Conservation (phyloP, 64 coral and sea anemone genomes). For the Stichodactyla mertensii region DNA sequence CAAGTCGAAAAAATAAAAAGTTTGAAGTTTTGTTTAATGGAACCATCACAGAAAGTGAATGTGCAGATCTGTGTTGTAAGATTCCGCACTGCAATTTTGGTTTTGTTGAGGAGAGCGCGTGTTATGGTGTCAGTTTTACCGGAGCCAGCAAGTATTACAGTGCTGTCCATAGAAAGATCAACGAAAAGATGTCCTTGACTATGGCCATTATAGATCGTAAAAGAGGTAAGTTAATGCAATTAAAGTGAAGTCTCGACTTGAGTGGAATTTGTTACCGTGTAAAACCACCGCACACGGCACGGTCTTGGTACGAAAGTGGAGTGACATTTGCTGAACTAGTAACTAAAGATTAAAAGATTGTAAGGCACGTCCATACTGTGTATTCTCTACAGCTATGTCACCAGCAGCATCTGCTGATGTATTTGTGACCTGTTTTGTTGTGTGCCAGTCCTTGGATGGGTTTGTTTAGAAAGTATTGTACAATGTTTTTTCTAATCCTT, state of each 20-base stretch:
- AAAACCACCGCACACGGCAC: not conserved
- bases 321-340: not conserved
- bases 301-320: not conserved
- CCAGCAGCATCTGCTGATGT: no score
- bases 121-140: slow-evolving; percentile 38
- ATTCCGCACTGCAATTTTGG: slow-evolving; percentile 31
- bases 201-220: slow-evolving; percentile 61
- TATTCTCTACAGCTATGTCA: no score
- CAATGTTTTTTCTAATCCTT: not conserved
- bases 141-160: not conserved
- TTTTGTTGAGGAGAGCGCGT: slow-evolving; percentile 41
- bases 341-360: no score
- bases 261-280: not conserved
- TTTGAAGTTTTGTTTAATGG: slow-evolving; percentile 16
- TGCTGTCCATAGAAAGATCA: not conserved
- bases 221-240: slow-evolving; percentile 22
- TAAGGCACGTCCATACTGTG: no score
- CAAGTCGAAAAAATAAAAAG: not conserved
- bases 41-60: slow-evolving; percentile 9
- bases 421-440: no score
- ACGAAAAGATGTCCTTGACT: slow-evolving; percentile 10
- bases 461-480: no score
- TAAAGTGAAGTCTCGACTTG: not conserved
- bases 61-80: slow-evolving; percentile 32
- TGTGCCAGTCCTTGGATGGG: no score